Percentiles rank a stretch among this genome's conserved stretches.
Evolutionary conservation across 2,113 vertebrate genomes (phyloP).

Genomic region (Narcine bancroftii): DNA sequence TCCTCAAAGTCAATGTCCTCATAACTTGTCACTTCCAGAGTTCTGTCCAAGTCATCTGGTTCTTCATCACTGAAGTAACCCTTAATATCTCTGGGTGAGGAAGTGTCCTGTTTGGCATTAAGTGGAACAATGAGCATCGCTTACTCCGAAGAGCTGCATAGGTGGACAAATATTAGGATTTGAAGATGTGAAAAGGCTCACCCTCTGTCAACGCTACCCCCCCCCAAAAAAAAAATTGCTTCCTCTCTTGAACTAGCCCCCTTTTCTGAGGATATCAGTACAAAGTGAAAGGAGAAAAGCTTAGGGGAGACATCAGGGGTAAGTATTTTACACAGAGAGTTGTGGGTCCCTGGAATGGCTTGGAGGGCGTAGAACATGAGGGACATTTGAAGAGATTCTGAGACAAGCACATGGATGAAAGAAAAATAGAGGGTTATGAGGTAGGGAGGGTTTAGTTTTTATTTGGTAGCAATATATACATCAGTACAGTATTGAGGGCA

Average conservation of each 20-base stretch:
- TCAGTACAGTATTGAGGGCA: too few relatives aligned
- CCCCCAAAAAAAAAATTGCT: neutral
- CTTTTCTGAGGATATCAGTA: too few relatives aligned
- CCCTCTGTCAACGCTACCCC: neutral
- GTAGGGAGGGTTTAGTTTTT: too few relatives aligned
- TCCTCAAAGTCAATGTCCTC: slow-evolving; percentile 21
- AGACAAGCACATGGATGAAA: too few relatives aligned
- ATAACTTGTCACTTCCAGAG: slow-evolving; percentile 31
- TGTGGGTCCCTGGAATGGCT: too few relatives aligned
- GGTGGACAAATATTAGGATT: neutral
- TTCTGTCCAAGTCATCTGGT: slow-evolving; percentile 24
- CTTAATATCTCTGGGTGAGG: slow-evolving; percentile 21
- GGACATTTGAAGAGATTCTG: too few relatives aligned
- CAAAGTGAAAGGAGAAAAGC: too few relatives aligned
- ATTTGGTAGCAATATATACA: too few relatives aligned
- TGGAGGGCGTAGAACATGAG: too few relatives aligned
- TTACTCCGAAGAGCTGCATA: neutral
- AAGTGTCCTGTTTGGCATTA: slow-evolving; percentile 31
- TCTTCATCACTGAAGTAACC: slow-evolving; percentile 14
- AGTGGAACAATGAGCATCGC: slow-evolving; percentile 24
- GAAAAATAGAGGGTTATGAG: too few relatives aligned
- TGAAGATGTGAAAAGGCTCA: slow-evolving; percentile 13
- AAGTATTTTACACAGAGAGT: too few relatives aligned
- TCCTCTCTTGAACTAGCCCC: neutral
- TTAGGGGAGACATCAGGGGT: too few relatives aligned